Evolutionary conservation across 2,888 invertebrate species (phyloP).

Genomic region (Cantharis rustica): DNA sequence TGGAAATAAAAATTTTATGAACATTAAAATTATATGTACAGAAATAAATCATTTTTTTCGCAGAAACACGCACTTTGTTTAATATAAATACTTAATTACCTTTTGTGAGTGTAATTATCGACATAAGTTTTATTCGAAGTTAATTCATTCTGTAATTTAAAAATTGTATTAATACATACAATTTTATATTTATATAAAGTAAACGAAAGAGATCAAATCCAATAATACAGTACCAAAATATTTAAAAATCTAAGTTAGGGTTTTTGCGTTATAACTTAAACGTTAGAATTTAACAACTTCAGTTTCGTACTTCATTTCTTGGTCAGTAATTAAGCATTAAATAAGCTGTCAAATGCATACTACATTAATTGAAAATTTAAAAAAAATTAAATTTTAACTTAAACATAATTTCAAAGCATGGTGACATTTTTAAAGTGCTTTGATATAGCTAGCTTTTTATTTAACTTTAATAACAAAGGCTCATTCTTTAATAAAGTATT

Average conservation of each 20-base stretch:
- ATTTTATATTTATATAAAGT: no score
- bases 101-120: no score
- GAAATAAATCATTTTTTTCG: no score
- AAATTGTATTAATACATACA: no score
- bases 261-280: background rate
- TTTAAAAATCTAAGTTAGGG: background rate
- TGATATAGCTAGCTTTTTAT: background rate
- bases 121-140: no score
- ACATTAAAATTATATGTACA: no score
- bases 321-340: background rate
- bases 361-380: background rate
- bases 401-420: background rate
- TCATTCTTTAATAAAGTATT: background rate
- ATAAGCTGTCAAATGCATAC: background rate
- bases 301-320: background rate
- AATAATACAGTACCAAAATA: no score
- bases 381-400: background rate
- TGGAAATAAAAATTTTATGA: no score
- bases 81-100: no score
- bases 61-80: no score
- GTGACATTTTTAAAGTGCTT: background rate
- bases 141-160: no score
- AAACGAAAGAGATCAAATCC: no score
- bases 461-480: background rate
- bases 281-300: background rate